Conservation (phyloP, 1,140 invertebrate genomes). For the Drosophila funebris region DNA sequence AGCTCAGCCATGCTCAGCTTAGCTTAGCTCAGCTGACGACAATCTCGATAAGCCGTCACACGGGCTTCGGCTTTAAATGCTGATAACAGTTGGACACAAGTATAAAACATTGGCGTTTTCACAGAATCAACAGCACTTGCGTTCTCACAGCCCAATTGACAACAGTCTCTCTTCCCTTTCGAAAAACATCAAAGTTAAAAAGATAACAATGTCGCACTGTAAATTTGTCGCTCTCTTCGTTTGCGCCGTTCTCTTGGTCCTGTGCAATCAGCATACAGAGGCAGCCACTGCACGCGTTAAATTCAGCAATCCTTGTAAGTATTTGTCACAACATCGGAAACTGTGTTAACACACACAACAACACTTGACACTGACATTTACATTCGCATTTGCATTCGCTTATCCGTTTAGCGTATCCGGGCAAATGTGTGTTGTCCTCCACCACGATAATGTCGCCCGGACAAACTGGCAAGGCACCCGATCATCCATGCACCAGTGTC, state of each 20-base stretch:
- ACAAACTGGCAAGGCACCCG: constrained; percentile 62
- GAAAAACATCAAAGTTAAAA: not conserved
- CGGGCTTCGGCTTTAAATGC: constrained; percentile 27
- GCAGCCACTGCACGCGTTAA: constrained; percentile 54
- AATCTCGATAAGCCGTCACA: constrained; percentile 63
- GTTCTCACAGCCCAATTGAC: constrained; percentile 33
- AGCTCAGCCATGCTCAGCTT: constrained; percentile 9
- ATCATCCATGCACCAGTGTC: constrained; percentile 66
- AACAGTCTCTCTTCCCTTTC: constrained; percentile 10
- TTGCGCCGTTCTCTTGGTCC: constrained; percentile 25
- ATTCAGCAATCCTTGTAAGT: constrained; percentile 68
- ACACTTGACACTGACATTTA: not conserved
- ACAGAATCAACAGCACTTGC: constrained; percentile 54
- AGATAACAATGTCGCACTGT: constrained; percentile 41
- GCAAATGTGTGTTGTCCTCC: constrained; percentile 64
- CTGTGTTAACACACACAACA: not conserved
- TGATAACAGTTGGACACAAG: constrained; percentile 28
- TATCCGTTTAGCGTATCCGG: constrained; percentile 52
- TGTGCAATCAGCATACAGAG: constrained; percentile 22
- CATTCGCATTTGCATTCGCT: not conserved
- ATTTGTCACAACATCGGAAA: too few species aligned
- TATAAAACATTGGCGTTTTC: constrained; percentile 61
- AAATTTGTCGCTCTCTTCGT: constrained; percentile 25
- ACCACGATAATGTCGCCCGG: constrained; percentile 64
- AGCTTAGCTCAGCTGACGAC: not conserved